Evolutionary conservation across 2,113 vertebrate species (phyloP).

Genomic region (Salvator merianae): DNA sequence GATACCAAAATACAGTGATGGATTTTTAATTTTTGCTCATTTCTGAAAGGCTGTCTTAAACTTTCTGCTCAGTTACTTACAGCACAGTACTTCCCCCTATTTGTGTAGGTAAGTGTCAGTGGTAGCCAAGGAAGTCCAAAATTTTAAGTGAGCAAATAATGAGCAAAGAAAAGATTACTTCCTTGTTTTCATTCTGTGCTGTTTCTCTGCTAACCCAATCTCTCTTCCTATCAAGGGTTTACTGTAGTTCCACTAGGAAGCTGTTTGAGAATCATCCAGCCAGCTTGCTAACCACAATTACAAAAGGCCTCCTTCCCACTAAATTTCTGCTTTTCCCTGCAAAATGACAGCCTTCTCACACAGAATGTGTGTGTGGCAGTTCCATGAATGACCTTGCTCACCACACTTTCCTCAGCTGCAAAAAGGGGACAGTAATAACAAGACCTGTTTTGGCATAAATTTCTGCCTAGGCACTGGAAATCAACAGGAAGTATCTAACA

Average conservation of each 20-base stretch:
- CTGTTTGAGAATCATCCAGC: neutral
- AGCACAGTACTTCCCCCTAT: conserved; percentile 7
- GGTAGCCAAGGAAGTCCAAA: conserved; percentile 8
- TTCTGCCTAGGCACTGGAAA: conserved; percentile 14
- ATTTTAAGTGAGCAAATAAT: neutral
- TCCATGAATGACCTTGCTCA: neutral
- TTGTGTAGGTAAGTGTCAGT: neutral
- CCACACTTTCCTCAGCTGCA: conserved; percentile 4
- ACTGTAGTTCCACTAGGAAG: neutral
- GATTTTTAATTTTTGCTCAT: conserved; percentile 2
- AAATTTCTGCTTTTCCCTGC: neutral
- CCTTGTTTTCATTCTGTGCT: neutral
- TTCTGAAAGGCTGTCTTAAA: conserved; percentile 37
- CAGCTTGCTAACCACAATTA: conserved; percentile 1
- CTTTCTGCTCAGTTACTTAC: conserved; percentile 12
- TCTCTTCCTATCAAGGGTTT: neutral
- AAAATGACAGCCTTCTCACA: neutral
- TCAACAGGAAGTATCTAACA: conserved; percentile 38
- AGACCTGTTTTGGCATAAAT: conserved; percentile 35
- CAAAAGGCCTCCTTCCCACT: neutral
- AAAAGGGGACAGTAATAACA: neutral
- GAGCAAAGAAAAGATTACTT: conserved; percentile 1
- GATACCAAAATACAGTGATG: neutral
- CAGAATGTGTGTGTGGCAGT: neutral
- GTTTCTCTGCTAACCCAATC: neutral